Evolutionary conservation across 2,113 vertebrate species (phyloP), one percentile per base, ranked within the genome.

Genomic region (Dipodomys spectabilis): DNA sequence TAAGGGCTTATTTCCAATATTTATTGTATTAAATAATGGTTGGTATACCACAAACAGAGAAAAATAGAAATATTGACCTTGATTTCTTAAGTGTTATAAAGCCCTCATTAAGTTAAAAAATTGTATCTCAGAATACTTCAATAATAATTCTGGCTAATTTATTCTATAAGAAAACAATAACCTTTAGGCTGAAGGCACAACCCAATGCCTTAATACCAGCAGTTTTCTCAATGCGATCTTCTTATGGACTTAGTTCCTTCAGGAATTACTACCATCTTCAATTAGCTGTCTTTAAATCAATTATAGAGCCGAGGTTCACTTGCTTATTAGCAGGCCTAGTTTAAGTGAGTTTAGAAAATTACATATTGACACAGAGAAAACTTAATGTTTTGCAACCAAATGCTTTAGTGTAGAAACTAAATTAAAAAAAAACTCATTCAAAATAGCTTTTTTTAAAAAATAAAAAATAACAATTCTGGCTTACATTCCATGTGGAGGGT

Each of bases 331-430:
- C 53, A 85, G 68, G 44, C 23, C 1, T 23, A 85, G 53, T 28
- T 82, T 88, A 90, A 85, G 64, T 71, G 82, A 83, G 22, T 85
- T 93, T 79, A 89, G 81, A 93, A 95, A 91, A 94, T 84, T 93
- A 71, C 80, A 84, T 93, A 86, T 79, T 91, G 81, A 88, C 79
- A 90, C 57, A 72, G 72, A 91, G 45, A 87, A 92, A 87, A 93
- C 65, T 39, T 90, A 69, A 39, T 80, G 49, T 95, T 83, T 87
- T 75, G 6, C 30, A 90, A 82, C 72, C 30, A 32, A 89, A 94
- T 44, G 39, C 69, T 83, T 64, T 90, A 49, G 90, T 60, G 65
- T n/a, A 94, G 19, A 81, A 30, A 93, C 3, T 62, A 35, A 4
- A 53, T 57, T 94, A 84, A 35, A 19, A 94, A 19, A 94, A 64